Evolutionary conservation across 1,140 invertebrate species (phyloP).

Genomic region (Drosophila melanica): DNA sequence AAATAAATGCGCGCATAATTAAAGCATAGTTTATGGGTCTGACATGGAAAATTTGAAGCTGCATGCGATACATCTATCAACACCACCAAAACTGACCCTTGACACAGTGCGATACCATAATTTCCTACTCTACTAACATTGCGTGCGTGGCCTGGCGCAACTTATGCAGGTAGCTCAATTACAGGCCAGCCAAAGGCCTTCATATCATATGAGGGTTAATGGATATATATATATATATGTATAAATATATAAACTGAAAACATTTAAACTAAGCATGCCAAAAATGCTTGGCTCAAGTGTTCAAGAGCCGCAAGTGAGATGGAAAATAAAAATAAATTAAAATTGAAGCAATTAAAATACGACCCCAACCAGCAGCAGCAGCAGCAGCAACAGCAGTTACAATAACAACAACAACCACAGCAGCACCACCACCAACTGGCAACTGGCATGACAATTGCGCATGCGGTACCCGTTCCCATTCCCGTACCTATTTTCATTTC

Average conservation of each 20-base stretch:
- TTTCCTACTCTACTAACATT: neutral
- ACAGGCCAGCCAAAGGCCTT: constrained; percentile 25
- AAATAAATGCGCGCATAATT: constrained; percentile 39
- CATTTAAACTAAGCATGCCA: constrained; percentile 36
- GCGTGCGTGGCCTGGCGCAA: constrained; percentile 24
- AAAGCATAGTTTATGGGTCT: constrained; percentile 36
- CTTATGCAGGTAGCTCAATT: constrained; percentile 64
- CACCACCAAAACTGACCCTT: constrained; percentile 17
- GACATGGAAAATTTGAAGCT: constrained; percentile 18
- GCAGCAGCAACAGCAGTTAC: neutral
- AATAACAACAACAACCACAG: constrained; percentile 4
- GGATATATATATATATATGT: neutral
- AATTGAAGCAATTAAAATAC: constrained; percentile 75
- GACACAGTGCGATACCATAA: constrained; percentile 14
- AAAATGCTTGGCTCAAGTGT: constrained; percentile 19
- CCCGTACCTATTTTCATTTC: neutral
- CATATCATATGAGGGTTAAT: constrained; percentile 34
- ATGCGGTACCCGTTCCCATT: constrained; percentile 33
- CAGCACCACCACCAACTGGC: constrained; percentile 11
- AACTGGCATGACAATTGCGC: constrained; percentile 47
- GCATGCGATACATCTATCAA: constrained; percentile 23
- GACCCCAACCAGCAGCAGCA: constrained; percentile 25
- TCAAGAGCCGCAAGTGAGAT: constrained; percentile 7
- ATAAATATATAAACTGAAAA: constrained; percentile 3
- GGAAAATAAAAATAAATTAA: constrained; percentile 66